Percentiles rank a stretch among this genome's conserved stretches.
phyloP scores from a whole-genome alignment of 92 coral and sea anemone species.

The Hydrozoanthus gracilis region DNA sequence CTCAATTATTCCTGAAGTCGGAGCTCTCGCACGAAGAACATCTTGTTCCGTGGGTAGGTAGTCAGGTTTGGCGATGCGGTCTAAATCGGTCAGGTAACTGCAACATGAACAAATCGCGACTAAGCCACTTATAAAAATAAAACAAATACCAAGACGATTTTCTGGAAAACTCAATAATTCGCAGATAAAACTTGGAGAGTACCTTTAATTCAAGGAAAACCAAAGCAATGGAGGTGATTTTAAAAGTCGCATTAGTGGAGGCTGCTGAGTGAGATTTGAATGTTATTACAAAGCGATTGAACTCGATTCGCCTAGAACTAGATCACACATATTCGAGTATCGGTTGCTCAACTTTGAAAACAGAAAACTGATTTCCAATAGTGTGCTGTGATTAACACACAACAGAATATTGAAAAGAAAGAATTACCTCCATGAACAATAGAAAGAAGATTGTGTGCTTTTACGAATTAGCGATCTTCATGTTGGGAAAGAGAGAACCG shows the following conservation, averaged over 20 bases:
- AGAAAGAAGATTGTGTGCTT: not conserved
- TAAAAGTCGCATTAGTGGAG: not conserved
- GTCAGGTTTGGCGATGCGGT: conserved; percentile 88
- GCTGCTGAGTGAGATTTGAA: not conserved
- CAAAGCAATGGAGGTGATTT: not conserved
- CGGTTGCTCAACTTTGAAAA: conserved; percentile 16
- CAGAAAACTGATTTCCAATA: conserved; percentile 27
- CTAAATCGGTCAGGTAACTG: conserved; percentile 96
- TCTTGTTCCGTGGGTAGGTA: conserved; percentile 99
- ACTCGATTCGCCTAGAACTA: conserved; percentile 1
- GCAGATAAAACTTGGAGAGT: not conserved
- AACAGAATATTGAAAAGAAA: conserved; percentile 4
- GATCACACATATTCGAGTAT: conserved; percentile 9
- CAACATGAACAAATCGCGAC: conserved; percentile 11
- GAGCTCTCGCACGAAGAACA: conserved; percentile 96
- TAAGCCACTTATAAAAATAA: not conserved
- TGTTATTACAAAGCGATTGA: conserved; percentile 1
- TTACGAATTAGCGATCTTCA: not conserved
- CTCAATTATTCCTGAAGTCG: conserved; percentile 98
- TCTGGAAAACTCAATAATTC: not conserved
- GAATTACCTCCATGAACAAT: not conserved
- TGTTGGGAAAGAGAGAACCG: not conserved
- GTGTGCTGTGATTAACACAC: conserved; percentile 32
- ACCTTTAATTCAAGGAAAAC: not conserved
- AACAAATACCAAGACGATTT: not conserved